A percentile compares a stretch with the other conserved stretches of the same genome.
phyloP scores from a whole-genome alignment of 2,113 vertebrate species.

The Oceanites oceanicus region DNA sequence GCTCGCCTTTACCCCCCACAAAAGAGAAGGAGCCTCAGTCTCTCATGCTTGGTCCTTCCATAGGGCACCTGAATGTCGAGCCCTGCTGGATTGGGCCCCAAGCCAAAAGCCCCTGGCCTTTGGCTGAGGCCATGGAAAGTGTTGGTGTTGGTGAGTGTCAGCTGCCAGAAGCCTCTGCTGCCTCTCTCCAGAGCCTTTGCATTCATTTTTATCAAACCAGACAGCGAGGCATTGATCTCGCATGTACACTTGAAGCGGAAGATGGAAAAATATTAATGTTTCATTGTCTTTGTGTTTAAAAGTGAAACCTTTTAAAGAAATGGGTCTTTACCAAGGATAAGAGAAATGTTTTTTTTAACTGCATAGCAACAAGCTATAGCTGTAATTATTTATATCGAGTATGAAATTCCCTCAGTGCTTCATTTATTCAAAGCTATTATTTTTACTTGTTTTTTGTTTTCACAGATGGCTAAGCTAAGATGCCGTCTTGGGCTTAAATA shows the following conservation, averaged over 20 bases:
- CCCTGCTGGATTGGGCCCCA: rapidly evolving
- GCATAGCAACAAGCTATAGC: constrained; percentile 56
- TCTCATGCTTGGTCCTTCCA: not conserved
- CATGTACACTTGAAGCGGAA: not conserved
- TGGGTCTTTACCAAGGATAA: not conserved
- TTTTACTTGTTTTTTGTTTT: constrained; percentile 55
- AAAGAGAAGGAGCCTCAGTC: not conserved
- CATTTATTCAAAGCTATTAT: constrained; percentile 64
- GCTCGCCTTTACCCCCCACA: not conserved
- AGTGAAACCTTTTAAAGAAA: constrained; percentile 46
- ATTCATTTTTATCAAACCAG: not conserved
- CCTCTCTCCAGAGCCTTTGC: not conserved
- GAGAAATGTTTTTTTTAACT: constrained; percentile 32
- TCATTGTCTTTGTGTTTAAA: constrained; percentile 12
- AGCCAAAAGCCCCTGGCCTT: not conserved
- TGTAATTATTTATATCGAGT: constrained; percentile 44
- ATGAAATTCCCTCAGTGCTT: constrained; percentile 47
- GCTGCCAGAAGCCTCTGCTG: not conserved
- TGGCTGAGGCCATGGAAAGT: not conserved
- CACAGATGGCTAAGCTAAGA: constrained; percentile 65
- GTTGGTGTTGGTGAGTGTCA: not conserved
- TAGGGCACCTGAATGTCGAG: not conserved
- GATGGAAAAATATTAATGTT: constrained; percentile 8
- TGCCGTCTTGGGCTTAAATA: constrained; percentile 55
- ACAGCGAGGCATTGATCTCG: not conserved